phyloP scores from a whole-genome alignment of 64 coral and sea anemone genomes.

The Pachyseris speciosa region DNA sequence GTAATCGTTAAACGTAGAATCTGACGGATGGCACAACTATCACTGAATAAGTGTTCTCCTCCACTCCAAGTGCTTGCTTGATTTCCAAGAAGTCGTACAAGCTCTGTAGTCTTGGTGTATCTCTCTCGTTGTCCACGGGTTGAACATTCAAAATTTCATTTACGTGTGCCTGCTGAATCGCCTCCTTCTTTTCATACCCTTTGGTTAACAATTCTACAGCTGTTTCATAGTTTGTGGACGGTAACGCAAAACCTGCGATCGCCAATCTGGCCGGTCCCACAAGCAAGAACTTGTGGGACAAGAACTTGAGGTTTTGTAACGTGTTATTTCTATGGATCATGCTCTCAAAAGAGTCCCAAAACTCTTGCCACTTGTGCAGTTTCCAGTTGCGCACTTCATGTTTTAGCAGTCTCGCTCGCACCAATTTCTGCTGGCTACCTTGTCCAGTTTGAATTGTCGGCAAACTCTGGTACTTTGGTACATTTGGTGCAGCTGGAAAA shows the following conservation, averaged over 20 bases:
- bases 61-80: neutral
- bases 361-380: slow-evolving; percentile 57
- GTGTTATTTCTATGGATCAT: neutral
- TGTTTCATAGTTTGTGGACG: neutral
- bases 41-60: neutral
- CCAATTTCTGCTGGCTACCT: too few relatives aligned
- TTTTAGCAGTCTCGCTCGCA: slow-evolving; percentile 6
- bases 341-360: slow-evolving; percentile 46
- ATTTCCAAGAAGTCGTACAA: neutral
- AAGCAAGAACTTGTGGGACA: neutral
- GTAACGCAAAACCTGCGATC: slow-evolving; percentile 43
- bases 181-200: neutral
- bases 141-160: neutral
- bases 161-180: slow-evolving; percentile 12
- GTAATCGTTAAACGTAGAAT: neutral
- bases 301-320: slow-evolving; percentile 23
- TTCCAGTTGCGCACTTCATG: slow-evolving; percentile 34
- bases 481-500: too few relatives aligned
- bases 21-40: slow-evolving; percentile 1
- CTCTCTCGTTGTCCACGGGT: neutral
- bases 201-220: slow-evolving; percentile 14
- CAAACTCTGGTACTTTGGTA: too few relatives aligned
- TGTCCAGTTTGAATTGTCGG: too few relatives aligned
- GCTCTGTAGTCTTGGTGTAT: neutral
- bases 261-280: neutral